Conservation (phyloP, 2,797 vertebrate species). For the Neosilurus hyrtlii region DNA sequence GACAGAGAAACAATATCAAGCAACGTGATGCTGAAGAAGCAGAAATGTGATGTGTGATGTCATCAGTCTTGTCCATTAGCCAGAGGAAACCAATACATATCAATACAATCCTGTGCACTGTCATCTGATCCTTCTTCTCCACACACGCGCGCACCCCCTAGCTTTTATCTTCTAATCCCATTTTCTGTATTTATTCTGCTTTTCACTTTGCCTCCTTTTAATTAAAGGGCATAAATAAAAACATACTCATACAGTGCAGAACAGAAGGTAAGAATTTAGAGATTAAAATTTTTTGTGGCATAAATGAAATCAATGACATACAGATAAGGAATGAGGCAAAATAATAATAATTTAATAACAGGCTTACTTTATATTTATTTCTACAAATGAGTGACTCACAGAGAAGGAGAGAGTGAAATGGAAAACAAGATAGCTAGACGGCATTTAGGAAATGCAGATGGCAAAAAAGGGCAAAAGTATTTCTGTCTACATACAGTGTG, state of each 20-base stretch:
- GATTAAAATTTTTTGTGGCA: neutral
- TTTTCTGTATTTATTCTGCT: neutral
- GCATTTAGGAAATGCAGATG: neutral
- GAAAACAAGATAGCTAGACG: neutral
- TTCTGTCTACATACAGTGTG: neutral
- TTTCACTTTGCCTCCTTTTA: neutral
- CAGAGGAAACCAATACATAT: neutral
- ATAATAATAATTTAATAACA: neutral
- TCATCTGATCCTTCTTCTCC: neutral
- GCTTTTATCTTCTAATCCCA: neutral
- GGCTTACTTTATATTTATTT: neutral
- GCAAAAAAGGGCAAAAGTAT: neutral
- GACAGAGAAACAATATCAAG: neutral
- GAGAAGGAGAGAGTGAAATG: neutral
- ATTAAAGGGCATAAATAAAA: neutral
- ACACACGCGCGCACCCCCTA: neutral
- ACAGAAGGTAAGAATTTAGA: neutral
- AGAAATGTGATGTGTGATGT: neutral
- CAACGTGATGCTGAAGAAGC: constrained; percentile 13
- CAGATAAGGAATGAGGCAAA: neutral
- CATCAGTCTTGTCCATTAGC: neutral
- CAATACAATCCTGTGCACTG: neutral
- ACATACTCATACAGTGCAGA: neutral
- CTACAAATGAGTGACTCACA: neutral
- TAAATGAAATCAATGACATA: neutral